Evolutionary conservation across 2,113 vertebrate species (phyloP).

Genomic region (Aramus guarauna): DNA sequence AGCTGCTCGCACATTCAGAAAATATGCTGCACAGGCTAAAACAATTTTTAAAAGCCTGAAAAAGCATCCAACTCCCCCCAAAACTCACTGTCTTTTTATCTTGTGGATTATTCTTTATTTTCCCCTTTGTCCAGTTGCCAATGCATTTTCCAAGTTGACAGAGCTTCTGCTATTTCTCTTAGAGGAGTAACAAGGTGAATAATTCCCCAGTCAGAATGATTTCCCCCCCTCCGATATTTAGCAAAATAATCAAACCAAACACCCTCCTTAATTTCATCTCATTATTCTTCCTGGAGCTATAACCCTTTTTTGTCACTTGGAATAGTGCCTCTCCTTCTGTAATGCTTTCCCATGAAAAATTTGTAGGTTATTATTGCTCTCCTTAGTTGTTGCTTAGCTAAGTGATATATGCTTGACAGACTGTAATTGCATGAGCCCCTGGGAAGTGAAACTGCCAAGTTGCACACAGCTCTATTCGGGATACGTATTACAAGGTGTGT

Average conservation of each 20-base stretch:
- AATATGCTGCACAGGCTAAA: neutral
- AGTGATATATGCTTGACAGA: slow-evolving; percentile 51
- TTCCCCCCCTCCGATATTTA: neutral
- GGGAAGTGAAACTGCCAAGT: slow-evolving; percentile 50
- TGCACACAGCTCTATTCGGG: slow-evolving; percentile 31
- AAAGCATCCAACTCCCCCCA: neutral
- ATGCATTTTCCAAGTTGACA: neutral
- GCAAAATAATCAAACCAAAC: slow-evolving; percentile 6
- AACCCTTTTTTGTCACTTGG: neutral
- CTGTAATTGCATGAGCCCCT: slow-evolving; percentile 51
- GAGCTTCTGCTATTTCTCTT: neutral
- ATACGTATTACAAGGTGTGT: slow-evolving; percentile 12
- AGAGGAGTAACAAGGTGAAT: slow-evolving; percentile 1
- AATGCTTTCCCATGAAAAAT: slow-evolving; percentile 12
- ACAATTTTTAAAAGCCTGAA: neutral
- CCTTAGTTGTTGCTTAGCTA: slow-evolving; percentile 59
- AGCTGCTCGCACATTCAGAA: neutral
- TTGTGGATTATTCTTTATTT: neutral
- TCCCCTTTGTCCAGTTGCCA: neutral
- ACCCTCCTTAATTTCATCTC: slow-evolving; percentile 15
- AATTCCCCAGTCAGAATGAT: neutral
- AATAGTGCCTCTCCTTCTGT: neutral
- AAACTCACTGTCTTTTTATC: neutral
- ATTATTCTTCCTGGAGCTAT: neutral
- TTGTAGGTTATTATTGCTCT: slow-evolving; percentile 41